Conservation (phyloP, 1,140 invertebrate genomes). For the Harlomillsia oculata region DNA sequence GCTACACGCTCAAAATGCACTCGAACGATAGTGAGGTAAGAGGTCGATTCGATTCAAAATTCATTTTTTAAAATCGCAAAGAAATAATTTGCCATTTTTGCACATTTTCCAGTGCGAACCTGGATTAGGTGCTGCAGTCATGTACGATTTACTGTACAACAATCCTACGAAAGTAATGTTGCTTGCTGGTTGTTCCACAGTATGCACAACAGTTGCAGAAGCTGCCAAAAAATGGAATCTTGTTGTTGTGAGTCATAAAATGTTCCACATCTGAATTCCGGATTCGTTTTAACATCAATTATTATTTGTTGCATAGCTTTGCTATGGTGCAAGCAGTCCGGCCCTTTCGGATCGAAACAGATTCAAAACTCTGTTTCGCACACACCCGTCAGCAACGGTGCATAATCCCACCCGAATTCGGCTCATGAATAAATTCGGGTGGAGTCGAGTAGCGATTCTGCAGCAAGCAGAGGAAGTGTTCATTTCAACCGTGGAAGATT, state of each 20-base stretch:
- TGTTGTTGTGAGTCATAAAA: constrained; percentile 67
- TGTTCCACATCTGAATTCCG: neutral
- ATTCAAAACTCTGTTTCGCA: constrained; percentile 96
- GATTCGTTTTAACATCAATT: constrained; percentile 18
- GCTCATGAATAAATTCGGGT: constrained; percentile 91
- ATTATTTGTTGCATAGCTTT: constrained; percentile 55
- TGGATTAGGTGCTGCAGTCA: constrained; percentile 89
- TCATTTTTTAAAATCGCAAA: neutral
- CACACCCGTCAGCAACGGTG: constrained; percentile 90
- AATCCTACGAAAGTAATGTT: constrained; percentile 91
- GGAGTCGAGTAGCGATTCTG: constrained; percentile 92
- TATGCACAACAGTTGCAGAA: constrained; percentile 98
- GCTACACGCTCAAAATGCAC: constrained; percentile 81
- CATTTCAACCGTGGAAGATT: constrained; percentile 96
- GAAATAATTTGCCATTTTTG: too few relatives aligned
- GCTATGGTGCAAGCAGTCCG: constrained; percentile 95
- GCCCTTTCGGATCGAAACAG: constrained; percentile 93
- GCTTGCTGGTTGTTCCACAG: constrained; percentile 92
- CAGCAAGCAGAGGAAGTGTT: constrained; percentile 99
- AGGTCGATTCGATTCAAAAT: constrained; percentile 20
- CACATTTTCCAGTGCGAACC: constrained; percentile 85
- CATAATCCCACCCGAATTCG: constrained; percentile 97
- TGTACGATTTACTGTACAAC: constrained; percentile 97
- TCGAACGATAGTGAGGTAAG: constrained; percentile 95
- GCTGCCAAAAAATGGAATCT: constrained; percentile 99